Base-by-base conservation (phyloP, 1,140 invertebrate genomes). In the Agrilus planipennis region DNA sequence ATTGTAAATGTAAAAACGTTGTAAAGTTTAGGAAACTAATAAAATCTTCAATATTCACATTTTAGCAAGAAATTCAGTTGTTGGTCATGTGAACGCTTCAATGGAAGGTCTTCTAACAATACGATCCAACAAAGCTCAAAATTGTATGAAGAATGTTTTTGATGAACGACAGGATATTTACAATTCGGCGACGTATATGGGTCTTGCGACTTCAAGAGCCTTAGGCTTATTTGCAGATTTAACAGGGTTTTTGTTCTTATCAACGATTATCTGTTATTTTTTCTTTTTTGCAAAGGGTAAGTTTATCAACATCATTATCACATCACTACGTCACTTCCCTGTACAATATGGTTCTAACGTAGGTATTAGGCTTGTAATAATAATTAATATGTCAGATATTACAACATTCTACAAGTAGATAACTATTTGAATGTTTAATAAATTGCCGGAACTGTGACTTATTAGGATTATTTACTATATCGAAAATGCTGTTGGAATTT, bases 71-170 rank as follows among this genome's bases (percentile, higher is more conserved):
- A 79, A 76, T 61, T 86, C 87, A 0, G 76, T 90, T 9, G 87
- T 84, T 64, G 79, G 84, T 10, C 88, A 93, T 55, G 65, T 95
- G 35, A 88, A 81, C 57, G 79, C 87, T 17, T 82, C 88, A 0
- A 63, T 93, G 1, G 83, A 86, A 61, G 90, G 91, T 6, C 67
- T 95, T 22, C 72, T 82, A 1, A 92, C 89, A 0, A 89, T 95
- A 37, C 69, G 90, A 42, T 86, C 89, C 0, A 89, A 84, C 50
- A 69, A 72, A 18, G 79, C 80, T 1, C 74, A 90, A 58, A 68
- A 77, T 44, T 75, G 80, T 42, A 72, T 93, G 4, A 79, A 81
- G 47, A 60, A 75, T 20, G 79, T 86, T 62, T 87, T 87, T 51
- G 81, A 87, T 50, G 76, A 72, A 46, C 75, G 79, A 55, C 79